Base-by-base conservation (phyloP, 2,113 vertebrate genomes). In the Halcyon senegalensis region DNA sequence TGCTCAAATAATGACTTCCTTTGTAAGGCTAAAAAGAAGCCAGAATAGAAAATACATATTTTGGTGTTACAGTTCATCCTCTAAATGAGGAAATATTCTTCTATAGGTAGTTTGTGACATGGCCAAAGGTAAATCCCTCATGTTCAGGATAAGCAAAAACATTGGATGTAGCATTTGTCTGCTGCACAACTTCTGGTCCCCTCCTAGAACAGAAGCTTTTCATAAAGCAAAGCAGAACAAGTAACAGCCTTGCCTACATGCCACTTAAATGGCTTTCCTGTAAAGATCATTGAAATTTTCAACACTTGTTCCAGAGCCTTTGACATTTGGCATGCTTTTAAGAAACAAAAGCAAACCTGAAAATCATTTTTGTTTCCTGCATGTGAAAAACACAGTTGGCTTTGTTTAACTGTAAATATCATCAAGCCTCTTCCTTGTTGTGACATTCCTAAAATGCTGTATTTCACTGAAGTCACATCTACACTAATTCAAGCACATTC, bases 351-450 rank as follows among this genome's bases (percentile, higher is more conserved):
- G 11, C 35, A 91, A 96, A 76, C 21, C 53, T 69, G 48, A 91
- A 91, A 72, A 84, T 75, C 4, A 27, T 56, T 89, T 94, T 76
- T 89, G 33, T 41, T 96, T 96, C 87, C 25, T 1, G 0, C 58
- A 46, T 35, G 33, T 21, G 50, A 80, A 80, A 91, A 95, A 46
- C 9, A 15, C 0, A 3, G 7, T 31, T 88, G 63, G 37, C 41
- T 91, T 94, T 93, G 58, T 93, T 95, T 85, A 85, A 73, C 43
- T 58, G 44, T 30, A 93, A 86, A 95, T 88, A 92, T 66, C 62
- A 60, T 43, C 33, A 89, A 78, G 28, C 7, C 25, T 82, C 16
- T 27, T 89, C 4, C 1, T 77, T 85, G 37, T 72, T 72, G n/a
- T 76, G 63, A 70, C 53, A 69, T 90, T 80, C 90, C 5, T 84